These are phyloP conservation scores for Prunella fulvescens DNA, from an alignment of 2,113 vertebrate genomes.

Conservation along the genomic window DNA sequence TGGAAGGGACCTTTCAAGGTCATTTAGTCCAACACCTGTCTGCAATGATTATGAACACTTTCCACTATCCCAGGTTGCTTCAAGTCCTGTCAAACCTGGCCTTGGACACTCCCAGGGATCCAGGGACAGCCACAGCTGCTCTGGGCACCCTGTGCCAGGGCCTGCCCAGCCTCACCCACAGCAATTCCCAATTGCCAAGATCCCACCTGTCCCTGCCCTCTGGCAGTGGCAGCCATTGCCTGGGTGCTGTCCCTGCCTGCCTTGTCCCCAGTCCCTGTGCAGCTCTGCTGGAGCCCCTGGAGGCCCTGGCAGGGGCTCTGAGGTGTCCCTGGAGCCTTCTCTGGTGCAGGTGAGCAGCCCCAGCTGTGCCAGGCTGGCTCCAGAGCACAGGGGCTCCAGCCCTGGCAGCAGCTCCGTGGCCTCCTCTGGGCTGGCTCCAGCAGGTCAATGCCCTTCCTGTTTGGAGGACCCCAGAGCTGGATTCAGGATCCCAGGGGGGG, in stretches of 20 bases:
- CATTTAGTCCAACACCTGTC: not conserved
- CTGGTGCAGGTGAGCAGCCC: fast-evolving
- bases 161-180: not conserved
- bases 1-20: fast-evolving
- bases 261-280: not conserved
- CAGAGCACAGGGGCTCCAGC: not conserved
- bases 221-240: not conserved
- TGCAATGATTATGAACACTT: not conserved
- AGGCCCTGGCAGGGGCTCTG: fast-evolving
- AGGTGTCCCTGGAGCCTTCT: not conserved
- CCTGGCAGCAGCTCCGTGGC: fast-evolving
- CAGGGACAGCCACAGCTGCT: not conserved
- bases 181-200: not conserved
- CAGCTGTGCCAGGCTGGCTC: not conserved
- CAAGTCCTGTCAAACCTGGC: fast-evolving
- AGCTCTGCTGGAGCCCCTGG: not conserved
- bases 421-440: fast-evolving
- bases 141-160: not conserved
- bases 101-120: not conserved
- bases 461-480: not conserved
- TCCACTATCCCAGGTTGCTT: fast-evolving
- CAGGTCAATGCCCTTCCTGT: fast-evolving
- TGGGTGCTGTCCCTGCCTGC: fast-evolving
- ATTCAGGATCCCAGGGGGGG: not conserved
- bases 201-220: not conserved